Conservation (phyloP, 2,888 invertebrate species). For the Mantis religiosa region DNA sequence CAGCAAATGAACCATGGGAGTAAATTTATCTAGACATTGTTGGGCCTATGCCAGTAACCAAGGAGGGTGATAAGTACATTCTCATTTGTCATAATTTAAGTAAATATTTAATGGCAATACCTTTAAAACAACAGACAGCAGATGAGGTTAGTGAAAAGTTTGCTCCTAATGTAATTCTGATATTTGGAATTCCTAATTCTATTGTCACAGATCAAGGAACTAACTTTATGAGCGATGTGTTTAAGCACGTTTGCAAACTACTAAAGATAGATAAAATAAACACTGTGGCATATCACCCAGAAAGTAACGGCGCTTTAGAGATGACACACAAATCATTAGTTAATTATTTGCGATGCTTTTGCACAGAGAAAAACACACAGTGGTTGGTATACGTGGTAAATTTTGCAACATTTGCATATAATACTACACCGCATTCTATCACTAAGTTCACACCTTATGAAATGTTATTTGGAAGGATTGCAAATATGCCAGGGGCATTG, state of each 20-base stretch:
- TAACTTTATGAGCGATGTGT: constrained; percentile 36
- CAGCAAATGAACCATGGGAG: neutral
- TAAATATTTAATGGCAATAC: constrained; percentile 26
- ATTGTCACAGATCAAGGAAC: constrained; percentile 36
- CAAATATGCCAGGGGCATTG: neutral
- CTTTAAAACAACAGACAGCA: too few relatives aligned
- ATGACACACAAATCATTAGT: too few relatives aligned
- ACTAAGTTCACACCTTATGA: neutral
- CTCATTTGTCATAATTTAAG: neutral
- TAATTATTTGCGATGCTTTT: neutral
- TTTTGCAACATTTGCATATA: constrained; percentile 1
- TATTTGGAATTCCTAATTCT: constrained; percentile 32
- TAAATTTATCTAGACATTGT: neutral
- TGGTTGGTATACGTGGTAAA: neutral
- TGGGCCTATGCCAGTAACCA: neutral
- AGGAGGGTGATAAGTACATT: neutral
- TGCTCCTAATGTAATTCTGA: constrained; percentile 30
- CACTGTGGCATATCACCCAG: neutral
- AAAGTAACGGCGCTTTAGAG: neutral
- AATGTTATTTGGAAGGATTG: neutral
- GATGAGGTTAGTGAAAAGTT: too few relatives aligned
- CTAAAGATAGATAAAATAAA: constrained; percentile 1
- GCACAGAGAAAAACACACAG: neutral
- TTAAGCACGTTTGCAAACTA: too few relatives aligned
- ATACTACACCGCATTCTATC: neutral